A percentile compares a stretch with the other conserved stretches of the same genome.
phyloP scores from a whole-genome alignment of 92 coral and sea anemone genomes.

The Zoanthus sansibaricus region DNA sequence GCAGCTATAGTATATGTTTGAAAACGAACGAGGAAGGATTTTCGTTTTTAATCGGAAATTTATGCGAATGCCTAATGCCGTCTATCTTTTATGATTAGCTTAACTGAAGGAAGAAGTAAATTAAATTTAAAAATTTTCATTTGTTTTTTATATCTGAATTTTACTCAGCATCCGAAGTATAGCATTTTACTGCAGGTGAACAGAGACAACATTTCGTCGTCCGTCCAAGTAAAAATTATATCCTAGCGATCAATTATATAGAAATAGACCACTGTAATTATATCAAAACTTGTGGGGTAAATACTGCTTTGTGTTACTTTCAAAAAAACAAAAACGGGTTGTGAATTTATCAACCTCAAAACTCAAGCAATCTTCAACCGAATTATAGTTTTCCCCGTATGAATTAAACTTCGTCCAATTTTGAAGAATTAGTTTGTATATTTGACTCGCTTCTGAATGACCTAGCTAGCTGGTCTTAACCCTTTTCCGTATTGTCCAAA shows the following conservation, averaged over 20 bases:
- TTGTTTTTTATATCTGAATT: not conserved
- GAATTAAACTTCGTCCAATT: not conserved
- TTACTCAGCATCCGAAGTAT: not conserved
- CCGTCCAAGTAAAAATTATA: not conserved
- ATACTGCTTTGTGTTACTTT: slow-evolving; percentile 9
- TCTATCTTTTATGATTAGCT: not conserved
- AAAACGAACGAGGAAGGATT: not conserved
- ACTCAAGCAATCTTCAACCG: no score
- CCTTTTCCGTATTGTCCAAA: slow-evolving; percentile 11
- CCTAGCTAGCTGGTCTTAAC: not conserved
- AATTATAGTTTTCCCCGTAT: not conserved
- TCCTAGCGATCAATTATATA: not conserved
- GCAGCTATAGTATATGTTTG: no score
- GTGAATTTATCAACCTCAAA: no score
- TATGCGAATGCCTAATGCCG: not conserved
- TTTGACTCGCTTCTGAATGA: not conserved
- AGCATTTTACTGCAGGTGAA: not conserved
- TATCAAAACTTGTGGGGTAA: not conserved
- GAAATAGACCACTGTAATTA: not conserved
- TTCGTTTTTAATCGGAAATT: not conserved
- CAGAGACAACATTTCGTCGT: not conserved
- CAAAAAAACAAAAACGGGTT: not conserved
- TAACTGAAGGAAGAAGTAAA: not conserved
- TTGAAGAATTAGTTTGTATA: not conserved
- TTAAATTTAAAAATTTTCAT: not conserved